Evolutionary conservation across 2,113 vertebrate species (phyloP), one percentile per base, ranked within the genome.

Genomic region (Leucopsar rothschildi): DNA sequence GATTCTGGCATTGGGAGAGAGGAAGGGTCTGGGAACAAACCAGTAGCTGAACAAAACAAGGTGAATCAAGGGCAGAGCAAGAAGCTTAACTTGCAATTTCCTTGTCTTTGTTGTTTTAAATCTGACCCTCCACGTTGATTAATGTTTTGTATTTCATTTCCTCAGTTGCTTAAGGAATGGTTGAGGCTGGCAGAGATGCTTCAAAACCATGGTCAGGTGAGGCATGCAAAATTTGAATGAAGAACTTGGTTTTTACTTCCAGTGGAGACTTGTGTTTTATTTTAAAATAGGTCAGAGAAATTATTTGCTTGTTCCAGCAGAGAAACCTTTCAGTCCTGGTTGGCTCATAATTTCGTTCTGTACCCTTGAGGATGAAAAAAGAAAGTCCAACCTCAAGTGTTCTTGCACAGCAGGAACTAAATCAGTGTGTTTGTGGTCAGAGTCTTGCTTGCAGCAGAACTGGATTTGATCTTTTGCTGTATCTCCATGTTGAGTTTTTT

Each of bases 31-130:
- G 79, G 42, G 53, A 81, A 22, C 21, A 27, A 37, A 86, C n/a
- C 29, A 15, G 77, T 39, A 80, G 53, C 84, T 92, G 88, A 94
- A 61, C 61, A 86, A 93, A 95, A 40, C 90, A 96, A 94, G 93
- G 95, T 96, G 95, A 96, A 88, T 90, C 86, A 86, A 95, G 81
- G 78, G 93, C 87, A 91, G 69, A 87, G 31, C 31, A 56, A 61
- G 84, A 88, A 87, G 90, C 95, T 97, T 97, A 97, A 95, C 90
- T 86, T 76, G 79, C 79, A 94, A 95, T 96, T 97, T 97, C 96
- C 96, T 95, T 85, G 77, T 78, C 90, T 92, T 93, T 96, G 91
- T 96, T 95, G 72, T 66, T 78, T 95, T 92, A 88, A 92, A 52
- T 87, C 82, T 90, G 84, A 84, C 90, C 71, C 56, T 91, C 73